A percentile compares a stretch with the other conserved stretches of the same genome.
Conservation (phyloP, 2,113 vertebrate species). For the Scomber colias region DNA sequence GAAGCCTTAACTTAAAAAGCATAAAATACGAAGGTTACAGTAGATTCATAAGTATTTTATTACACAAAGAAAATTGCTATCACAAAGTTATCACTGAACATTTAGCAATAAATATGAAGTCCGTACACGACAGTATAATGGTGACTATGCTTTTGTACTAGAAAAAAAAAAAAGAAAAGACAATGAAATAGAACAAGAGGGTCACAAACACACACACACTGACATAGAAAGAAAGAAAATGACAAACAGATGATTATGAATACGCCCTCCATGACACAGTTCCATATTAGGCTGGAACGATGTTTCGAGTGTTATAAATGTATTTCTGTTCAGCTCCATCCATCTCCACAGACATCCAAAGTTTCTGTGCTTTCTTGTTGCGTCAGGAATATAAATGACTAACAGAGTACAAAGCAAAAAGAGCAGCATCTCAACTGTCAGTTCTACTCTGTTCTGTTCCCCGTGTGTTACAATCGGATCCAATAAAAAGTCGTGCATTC, state of each 20-base stretch:
- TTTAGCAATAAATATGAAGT: constrained; percentile 84
- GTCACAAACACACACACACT: constrained; percentile 57
- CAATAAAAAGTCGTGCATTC: constrained; percentile 62
- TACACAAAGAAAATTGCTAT: constrained; percentile 83
- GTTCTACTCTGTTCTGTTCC: constrained; percentile 37
- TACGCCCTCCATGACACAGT: constrained; percentile 44
- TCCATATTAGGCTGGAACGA: constrained; percentile 46
- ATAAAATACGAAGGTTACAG: constrained; percentile 24
- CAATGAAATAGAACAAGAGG: constrained; percentile 50
- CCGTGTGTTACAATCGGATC: constrained; percentile 43
- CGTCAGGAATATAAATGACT: constrained; percentile 55
- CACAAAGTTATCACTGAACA: constrained; percentile 84
- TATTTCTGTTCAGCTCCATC: constrained; percentile 56
- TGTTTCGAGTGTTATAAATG: constrained; percentile 55
- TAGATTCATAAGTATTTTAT: constrained; percentile 80
- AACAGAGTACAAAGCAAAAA: constrained; percentile 55
- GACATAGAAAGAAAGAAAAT: constrained; percentile 52
- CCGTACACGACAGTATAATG: constrained; percentile 75
- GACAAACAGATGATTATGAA: constrained; percentile 61
- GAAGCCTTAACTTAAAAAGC: background rate
- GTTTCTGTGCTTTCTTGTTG: constrained; percentile 70
- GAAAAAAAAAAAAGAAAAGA: constrained; percentile 51
- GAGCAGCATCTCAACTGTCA: constrained; percentile 48
- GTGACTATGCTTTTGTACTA: constrained; percentile 71
- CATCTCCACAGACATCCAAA: constrained; percentile 44